Evolutionary conservation across 1,140 invertebrate genomes (phyloP), one percentile per base, ranked within the genome.

Genomic region (Caenorhabditis briggsae): DNA sequence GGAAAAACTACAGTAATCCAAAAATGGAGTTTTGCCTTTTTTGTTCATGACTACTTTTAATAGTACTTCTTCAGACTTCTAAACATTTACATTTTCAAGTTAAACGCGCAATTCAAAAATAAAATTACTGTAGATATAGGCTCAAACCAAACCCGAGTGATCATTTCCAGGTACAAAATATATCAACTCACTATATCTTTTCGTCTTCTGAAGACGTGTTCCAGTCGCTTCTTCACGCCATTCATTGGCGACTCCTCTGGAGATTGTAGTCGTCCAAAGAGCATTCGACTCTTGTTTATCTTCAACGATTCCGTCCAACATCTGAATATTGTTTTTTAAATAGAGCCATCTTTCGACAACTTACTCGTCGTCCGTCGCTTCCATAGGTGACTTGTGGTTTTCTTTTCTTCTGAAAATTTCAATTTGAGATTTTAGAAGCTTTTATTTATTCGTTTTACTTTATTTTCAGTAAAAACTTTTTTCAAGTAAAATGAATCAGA

Each of bases 221-320:
- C 86, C 86, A 46, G 83, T 56, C 6, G 78, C 82, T 58, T 83
- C 48, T 50, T 61, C 58, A 20, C 82, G 53, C 86, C 86, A 87
- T 41, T 87, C 78, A 56, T 87, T 82, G 1, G 86, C 86, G 0
- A 87, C 86, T 65, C 86, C 86, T 33, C 86, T 2, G n/a, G 86
- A 41, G 18, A 87, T 87, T 64, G 86, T 70, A 11, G 78, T 83
- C 12, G 86, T 87, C 86, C 86, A 87, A 6, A 87, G 56, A 25
- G 86, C 14, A 70, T 87, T 87, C 12, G 82, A 58, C 59, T 43
- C 43, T n/a, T 55, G 55, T 23, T 59, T 16, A 14, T 82, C 25
- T 50, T 87, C 78, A 16, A 87, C 78, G 18, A 82, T 55, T 16
- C 86, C 86, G 33, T 87, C 86, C 11, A 87, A n/a, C 53, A 82